Evolutionary conservation across 2,113 vertebrate species (phyloP).

Genomic region (Poeciliopsis prolifica): DNA sequence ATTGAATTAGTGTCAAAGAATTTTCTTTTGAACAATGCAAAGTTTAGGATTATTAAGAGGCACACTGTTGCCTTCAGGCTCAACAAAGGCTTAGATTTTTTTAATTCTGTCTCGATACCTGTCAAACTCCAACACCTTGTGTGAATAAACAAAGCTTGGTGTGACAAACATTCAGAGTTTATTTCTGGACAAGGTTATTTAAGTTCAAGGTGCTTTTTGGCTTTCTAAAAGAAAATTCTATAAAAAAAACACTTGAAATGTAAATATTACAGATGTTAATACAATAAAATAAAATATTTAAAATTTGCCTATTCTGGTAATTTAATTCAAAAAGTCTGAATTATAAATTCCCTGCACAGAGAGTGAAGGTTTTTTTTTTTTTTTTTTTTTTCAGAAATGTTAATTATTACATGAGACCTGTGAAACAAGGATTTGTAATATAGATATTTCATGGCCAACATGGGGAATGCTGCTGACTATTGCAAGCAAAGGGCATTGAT

Average conservation of each 20-base stretch:
- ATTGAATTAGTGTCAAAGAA: not conserved
- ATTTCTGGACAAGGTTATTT: not conserved
- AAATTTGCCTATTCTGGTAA: not conserved
- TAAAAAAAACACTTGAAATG: not conserved
- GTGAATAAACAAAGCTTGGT: not conserved
- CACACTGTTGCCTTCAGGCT: not conserved
- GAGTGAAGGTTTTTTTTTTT: no score
- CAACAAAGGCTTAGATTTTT: not conserved
- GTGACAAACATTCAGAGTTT: not conserved
- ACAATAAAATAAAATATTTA: not conserved
- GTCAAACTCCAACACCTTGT: not conserved
- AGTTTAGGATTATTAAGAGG: not conserved
- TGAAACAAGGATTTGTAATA: no score
- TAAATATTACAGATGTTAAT: not conserved
- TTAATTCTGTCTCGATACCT: not conserved
- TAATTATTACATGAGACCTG: no score
- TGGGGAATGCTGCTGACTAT: no score
- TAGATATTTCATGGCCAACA: no score
- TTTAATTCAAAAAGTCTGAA: not conserved
- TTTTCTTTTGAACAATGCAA: not conserved
- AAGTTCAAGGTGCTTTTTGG: not conserved
- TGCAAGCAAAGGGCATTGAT: no score
- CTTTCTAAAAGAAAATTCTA: not conserved
- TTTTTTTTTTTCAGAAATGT: no score
- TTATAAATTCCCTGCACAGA: not conserved